A percentile compares a stretch with the other conserved stretches of the same genome.
Evolutionary conservation across 2,888 invertebrate genomes (phyloP).

Genomic region (Drosophila neutralis): DNA sequence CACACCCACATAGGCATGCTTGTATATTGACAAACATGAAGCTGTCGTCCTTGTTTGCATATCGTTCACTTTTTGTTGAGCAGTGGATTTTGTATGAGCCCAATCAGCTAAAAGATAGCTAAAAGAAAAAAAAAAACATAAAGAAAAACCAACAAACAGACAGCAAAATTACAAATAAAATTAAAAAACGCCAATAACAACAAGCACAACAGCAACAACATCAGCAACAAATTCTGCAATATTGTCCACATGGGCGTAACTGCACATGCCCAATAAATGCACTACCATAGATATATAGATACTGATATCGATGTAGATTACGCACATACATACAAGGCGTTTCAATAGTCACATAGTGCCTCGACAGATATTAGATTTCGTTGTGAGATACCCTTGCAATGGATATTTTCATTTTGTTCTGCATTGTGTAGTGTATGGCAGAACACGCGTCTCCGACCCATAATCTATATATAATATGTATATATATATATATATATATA

Average conservation of each 20-base stretch:
- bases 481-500: background rate
- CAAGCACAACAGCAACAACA: conserved; percentile 1
- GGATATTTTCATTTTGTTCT: background rate
- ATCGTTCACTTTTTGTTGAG: conserved; percentile 29
- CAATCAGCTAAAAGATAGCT: conserved; percentile 32
- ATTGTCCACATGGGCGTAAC: conserved; percentile 13
- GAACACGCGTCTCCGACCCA: background rate
- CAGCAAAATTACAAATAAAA: background rate
- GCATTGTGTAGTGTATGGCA: background rate
- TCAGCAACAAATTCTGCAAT: background rate
- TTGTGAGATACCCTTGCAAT: background rate
- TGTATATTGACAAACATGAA: conserved; percentile 1
- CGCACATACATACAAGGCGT: conserved; percentile 6
- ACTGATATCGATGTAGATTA: background rate
- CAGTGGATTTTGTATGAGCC: conserved; percentile 31
- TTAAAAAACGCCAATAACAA: background rate
- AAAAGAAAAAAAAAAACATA: background rate
- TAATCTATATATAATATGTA: background rate
- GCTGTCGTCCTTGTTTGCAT: conserved; percentile 15
- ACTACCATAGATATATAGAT: background rate
- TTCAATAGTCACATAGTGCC: conserved; percentile 32
- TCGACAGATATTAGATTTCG: conserved; percentile 21
- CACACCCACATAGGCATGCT: background rate
- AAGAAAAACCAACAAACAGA: background rate
- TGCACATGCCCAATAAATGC: background rate